phyloP scores from a whole-genome alignment of 2,113 vertebrate genomes.

The Crotalus viridis region DNA sequence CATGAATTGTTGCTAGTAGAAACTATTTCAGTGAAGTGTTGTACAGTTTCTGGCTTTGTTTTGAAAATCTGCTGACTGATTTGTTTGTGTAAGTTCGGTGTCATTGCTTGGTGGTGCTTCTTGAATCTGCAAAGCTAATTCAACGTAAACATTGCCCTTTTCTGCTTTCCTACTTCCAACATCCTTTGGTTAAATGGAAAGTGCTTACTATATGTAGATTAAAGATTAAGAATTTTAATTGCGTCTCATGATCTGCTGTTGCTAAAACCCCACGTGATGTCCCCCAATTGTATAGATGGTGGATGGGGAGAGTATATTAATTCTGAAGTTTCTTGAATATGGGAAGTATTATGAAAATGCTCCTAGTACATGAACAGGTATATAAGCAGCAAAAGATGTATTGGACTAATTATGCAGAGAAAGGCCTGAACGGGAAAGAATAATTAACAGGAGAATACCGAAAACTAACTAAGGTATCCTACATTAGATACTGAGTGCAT shows the following conservation, averaged over 20 bases:
- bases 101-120: not conserved
- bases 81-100: not conserved
- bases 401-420: not conserved
- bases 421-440: not conserved
- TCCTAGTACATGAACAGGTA: not conserved
- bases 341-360: not conserved
- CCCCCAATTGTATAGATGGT: not conserved
- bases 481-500: not conserved
- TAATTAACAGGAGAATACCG: not conserved
- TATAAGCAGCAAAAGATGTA: not conserved
- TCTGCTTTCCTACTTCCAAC: not conserved
- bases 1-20: not conserved
- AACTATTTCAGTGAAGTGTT: not conserved
- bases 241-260: not conserved
- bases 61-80: not conserved
- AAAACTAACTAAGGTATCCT: not conserved
- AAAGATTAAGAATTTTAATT: not conserved
- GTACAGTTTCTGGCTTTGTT: not conserved
- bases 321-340: not conserved
- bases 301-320: not conserved
- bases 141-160: not conserved
- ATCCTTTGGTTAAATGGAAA: not conserved
- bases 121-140: conserved; percentile 8
- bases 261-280: not conserved
- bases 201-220: not conserved